Conservation (phyloP, 2,888 invertebrate genomes). For the Mythimna vitellina region DNA sequence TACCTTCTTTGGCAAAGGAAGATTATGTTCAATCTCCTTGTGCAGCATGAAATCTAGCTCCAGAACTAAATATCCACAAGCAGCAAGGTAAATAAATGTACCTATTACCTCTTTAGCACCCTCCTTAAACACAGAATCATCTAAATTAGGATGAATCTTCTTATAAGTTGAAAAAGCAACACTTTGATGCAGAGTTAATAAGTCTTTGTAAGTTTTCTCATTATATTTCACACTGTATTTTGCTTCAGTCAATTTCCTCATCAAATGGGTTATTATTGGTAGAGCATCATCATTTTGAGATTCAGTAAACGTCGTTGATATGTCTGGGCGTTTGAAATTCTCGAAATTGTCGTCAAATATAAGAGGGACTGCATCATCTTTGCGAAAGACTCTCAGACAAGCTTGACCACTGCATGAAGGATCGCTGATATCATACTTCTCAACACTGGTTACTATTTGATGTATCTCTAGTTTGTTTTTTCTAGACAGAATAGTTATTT, state of each 20-base stretch:
- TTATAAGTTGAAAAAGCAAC: conserved; percentile 74
- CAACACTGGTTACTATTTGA: conserved; percentile 72
- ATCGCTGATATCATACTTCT: conserved; percentile 76
- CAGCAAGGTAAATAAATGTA: not conserved
- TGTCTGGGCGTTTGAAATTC: conserved; percentile 64
- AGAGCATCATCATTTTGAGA: conserved; percentile 62
- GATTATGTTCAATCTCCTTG: not conserved
- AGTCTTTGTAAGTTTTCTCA: conserved; percentile 73
- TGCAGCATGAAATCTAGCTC: not conserved
- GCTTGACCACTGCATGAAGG: conserved; percentile 72
- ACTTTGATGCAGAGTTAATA: conserved; percentile 74
- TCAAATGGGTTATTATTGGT: conserved; percentile 74
- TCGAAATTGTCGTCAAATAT: conserved; percentile 82
- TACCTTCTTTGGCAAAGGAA: not conserved
- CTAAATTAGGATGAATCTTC: conserved; percentile 70
- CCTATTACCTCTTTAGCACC: conserved; percentile 68
- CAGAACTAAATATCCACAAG: not conserved
- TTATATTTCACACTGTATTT: conserved; percentile 76
- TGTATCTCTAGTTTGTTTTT: conserved; percentile 68
- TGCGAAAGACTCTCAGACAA: conserved; percentile 73
- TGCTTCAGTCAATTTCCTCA: conserved; percentile 79
- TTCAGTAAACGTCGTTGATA: conserved; percentile 29
- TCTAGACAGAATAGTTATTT: conserved; percentile 76
- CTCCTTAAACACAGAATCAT: conserved; percentile 70
- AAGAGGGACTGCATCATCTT: conserved; percentile 80